Evolutionary conservation across 1,140 invertebrate species (phyloP).

Genomic region (Drosophila arizonae): DNA sequence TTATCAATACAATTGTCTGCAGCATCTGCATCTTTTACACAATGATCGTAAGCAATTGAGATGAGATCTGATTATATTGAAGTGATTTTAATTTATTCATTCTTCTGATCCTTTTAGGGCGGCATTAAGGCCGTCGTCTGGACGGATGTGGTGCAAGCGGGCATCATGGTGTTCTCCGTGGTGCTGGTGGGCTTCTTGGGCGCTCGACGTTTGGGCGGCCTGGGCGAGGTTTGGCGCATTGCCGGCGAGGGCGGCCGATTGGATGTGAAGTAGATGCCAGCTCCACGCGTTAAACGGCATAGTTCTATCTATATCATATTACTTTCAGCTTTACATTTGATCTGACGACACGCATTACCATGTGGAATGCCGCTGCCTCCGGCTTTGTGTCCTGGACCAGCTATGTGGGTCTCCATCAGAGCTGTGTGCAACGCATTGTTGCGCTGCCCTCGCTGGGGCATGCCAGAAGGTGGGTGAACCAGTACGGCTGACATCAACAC

Average conservation of each 20-base stretch:
- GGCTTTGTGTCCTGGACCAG: constrained; percentile 53
- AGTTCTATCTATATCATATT: neutral
- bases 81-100: neutral
- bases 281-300: no score
- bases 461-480: constrained; percentile 51
- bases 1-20: constrained; percentile 88
- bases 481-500: no score
- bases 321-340: constrained; percentile 62
- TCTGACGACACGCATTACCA: constrained; percentile 45
- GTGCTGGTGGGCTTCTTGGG: constrained; percentile 88
- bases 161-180: constrained; percentile 89
- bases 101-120: constrained; percentile 84
- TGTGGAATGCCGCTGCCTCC: constrained; percentile 60
- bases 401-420: constrained; percentile 74
- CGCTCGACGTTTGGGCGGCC: constrained; percentile 86
- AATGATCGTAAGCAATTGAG: constrained; percentile 86
- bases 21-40: constrained; percentile 93
- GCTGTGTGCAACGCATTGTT: constrained; percentile 75
- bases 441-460: constrained; percentile 65
- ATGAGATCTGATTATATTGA: neutral
- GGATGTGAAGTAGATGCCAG: constrained; percentile 85
- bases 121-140: constrained; percentile 94
- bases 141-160: constrained; percentile 92
- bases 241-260: constrained; percentile 85
- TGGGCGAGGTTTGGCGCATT: constrained; percentile 86